Conservation (phyloP, 2,888 invertebrate species). For the Alcis repandata region DNA sequence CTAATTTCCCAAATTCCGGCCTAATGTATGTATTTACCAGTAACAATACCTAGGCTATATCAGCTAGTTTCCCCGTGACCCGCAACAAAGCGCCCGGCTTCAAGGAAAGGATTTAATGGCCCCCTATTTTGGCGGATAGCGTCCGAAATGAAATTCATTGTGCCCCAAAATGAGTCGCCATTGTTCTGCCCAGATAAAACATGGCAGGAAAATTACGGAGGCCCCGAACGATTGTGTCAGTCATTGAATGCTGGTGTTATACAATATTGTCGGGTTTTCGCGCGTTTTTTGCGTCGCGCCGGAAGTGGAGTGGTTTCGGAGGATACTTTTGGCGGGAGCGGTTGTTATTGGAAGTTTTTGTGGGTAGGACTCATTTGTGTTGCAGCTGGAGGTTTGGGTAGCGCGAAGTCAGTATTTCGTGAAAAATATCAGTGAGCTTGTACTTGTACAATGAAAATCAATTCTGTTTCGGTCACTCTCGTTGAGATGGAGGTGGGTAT, state of each 20-base stretch:
- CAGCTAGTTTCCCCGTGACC: constrained; percentile 43
- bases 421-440: no score
- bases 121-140: constrained; percentile 74
- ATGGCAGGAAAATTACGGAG: constrained; percentile 82
- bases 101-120: constrained; percentile 72
- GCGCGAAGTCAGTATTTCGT: neutral
- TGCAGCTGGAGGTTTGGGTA: neutral
- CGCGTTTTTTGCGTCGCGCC: constrained; percentile 49
- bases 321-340: constrained; percentile 25
- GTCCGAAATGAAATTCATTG: constrained; percentile 80
- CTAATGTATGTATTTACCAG: constrained; percentile 48
- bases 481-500: no score
- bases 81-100: constrained; percentile 48
- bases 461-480: no score
- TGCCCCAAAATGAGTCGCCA: constrained; percentile 78
- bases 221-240: constrained; percentile 66
- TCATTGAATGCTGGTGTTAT: constrained; percentile 71
- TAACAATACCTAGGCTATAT: constrained; percentile 48
- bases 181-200: constrained; percentile 79
- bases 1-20: constrained; percentile 44
- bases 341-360: constrained; percentile 32
- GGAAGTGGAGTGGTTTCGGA: constrained; percentile 32
- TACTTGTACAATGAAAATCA: no score
- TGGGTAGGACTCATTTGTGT: constrained; percentile 1
- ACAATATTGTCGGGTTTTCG: constrained; percentile 70